Evolutionary conservation across 1,140 invertebrate genomes (phyloP), one percentile per base, ranked within the genome.

Genomic region (Drosophila ambigua): DNA sequence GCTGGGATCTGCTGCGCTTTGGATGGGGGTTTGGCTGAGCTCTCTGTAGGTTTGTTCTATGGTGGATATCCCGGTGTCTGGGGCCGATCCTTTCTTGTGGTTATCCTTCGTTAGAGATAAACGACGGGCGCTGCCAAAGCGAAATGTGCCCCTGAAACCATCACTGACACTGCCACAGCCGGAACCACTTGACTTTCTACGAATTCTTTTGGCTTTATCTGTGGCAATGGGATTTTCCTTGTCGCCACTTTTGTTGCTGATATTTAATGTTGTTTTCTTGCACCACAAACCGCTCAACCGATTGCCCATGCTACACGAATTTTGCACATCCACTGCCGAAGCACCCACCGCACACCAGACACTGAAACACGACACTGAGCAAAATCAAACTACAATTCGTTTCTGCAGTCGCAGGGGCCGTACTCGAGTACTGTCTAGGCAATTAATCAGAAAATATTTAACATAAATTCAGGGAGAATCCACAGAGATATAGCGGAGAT

Each of bases 221-320:
- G 39, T 51, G 35, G 48, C 57, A 31, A n/a, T 45, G 31, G 35
- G 43, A 43, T 53, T 23, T 28, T 66, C 51, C 0, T 74, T 35
- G 23, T 59, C 28, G n/a, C 51, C 39, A 26, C 51, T 49, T 9
- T 68, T 66, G 61, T 65, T 71, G 59, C 23, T 73, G 16, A 89
- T 85, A 53, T 69, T 74, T 51, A 90, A 82, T 77, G 79, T 84
- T 76, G 90, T 80, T 72, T 91, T 91, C 75, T 90, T 90, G 80
- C 90, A 91, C 90, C 90, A 91, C 77, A 91, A 78, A 62, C 72
- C 81, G 77, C 90, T 91, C 79, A 91, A 75, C 79, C 90, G 90
- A 79, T 91, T 91, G 82, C 90, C 90, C 90, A 91, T 91, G 64
- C 76, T 74, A 73, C 35, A 48, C 50, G 66, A 68, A 61, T 61